These are phyloP conservation scores for Brachyhypopomus gauderio DNA, from an alignment of 2,113 vertebrate species.

Conservation along the genomic window DNA sequence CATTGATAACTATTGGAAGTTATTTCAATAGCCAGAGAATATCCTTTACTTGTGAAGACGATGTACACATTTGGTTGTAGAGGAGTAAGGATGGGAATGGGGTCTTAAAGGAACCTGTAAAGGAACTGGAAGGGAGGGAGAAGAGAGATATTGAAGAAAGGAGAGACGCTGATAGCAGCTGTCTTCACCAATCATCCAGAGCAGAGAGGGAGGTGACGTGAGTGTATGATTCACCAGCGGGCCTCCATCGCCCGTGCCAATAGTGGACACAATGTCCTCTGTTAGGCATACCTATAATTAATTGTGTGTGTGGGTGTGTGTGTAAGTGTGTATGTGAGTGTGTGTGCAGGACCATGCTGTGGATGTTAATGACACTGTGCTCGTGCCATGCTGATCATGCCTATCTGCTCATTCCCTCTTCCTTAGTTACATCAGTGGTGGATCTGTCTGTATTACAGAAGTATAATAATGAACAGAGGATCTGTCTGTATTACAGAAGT, in stretches of 20 bases:
- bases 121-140: background rate
- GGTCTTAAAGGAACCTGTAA: background rate
- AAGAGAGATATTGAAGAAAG: background rate
- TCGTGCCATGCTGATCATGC: background rate
- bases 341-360: constrained; percentile 18
- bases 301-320: constrained; percentile 4
- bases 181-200: constrained; percentile 22
- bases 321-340: constrained; percentile 26
- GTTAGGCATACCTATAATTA: constrained; percentile 36
- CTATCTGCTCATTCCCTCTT: background rate
- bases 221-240: constrained; percentile 48
- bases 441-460: too few relatives aligned
- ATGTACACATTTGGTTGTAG: background rate
- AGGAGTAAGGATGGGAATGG: background rate
- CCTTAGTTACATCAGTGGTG: background rate
- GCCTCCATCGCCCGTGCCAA: constrained; percentile 45
- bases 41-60: background rate
- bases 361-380: constrained; percentile 15
- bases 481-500: too few relatives aligned
- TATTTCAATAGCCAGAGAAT: background rate
- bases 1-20: background rate
- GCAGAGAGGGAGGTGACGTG: constrained; percentile 11
- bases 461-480: too few relatives aligned
- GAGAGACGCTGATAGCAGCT: constrained; percentile 18
- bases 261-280: constrained; percentile 66